Base-by-base conservation (phyloP, 2,797 vertebrate genomes). In the Coilia nasus region DNA sequence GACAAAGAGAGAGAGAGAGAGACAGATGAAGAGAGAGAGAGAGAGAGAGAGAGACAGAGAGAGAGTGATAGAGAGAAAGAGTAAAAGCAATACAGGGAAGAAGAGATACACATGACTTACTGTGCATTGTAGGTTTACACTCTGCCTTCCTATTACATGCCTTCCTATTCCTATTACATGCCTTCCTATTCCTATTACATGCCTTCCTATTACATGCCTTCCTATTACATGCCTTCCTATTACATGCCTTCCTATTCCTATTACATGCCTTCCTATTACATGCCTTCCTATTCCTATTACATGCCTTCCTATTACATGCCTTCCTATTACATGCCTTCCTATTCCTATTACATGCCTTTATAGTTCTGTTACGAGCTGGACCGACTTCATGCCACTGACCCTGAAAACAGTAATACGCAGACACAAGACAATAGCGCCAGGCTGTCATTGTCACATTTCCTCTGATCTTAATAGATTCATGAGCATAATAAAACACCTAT, bases 1-100 rank as follows among this genome's bases (percentile, higher is more conserved):
- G 64, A 71, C 25, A 47, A 86, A 87, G 87, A 83, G 81, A 87
- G 67, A 15, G 31, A 17, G 67, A 75, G 67, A 75, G 67, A 28
- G 28, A 31, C 25, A 28, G 64, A 71, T 25, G 87, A 86, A 87
- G 87, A 83, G 81, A 87, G 31, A 6, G 31, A 17, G 28, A 35
- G 67, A 75, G 31, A 31, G 35, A 35, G 67, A 31, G 28, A 75
- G 67, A 23, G 10, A 75, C 28, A 41, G 67, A 75, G 67, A 75
- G 31, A 75, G 31, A 75, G 31, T 15, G 67, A 75, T 28, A 75
- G 31, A 75, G 14, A 75, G 67, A 35, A 12, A 41, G 71, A 78
- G 71, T 1, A 11, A 78, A 17, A 44, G 31, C 17, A 12, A 75
- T 12, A 78, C 1, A 75, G 71, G 7, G 71, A 1, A 59, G 2